Percentiles rank a stretch among this genome's conserved stretches.
phyloP scores from a whole-genome alignment of 2,888 invertebrate genomes.

The Dryococelus australis region DNA sequence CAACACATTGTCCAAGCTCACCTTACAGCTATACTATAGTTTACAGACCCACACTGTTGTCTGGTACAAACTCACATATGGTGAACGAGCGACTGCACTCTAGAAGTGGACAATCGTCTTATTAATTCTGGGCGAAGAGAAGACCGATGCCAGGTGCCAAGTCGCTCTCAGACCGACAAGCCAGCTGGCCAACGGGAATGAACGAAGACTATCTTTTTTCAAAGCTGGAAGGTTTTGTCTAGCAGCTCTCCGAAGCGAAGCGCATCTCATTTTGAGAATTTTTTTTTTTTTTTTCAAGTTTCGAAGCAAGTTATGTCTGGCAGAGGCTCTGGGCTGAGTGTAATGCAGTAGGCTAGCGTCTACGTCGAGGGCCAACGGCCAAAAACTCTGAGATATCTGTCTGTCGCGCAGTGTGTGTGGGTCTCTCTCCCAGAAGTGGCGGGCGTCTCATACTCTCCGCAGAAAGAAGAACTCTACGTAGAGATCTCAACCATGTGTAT shows the following conservation, averaged over 20 bases:
- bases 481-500: constrained; percentile 36
- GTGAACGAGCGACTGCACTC: not conserved
- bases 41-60: not conserved
- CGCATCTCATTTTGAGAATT: not conserved
- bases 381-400: not conserved
- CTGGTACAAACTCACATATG: constrained; percentile 16
- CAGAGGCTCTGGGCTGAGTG: not conserved
- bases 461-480: constrained; percentile 35
- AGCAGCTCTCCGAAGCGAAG: constrained; percentile 8
- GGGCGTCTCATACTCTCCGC: constrained; percentile 33
- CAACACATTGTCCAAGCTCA: not conserved
- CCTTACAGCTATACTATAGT: not conserved
- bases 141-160: constrained; percentile 7
- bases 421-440: constrained; percentile 10
- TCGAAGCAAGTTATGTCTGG: constrained; percentile 2
- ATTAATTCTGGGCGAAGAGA: constrained; percentile 10
- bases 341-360: constrained; percentile 10
- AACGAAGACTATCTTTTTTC: not conserved
- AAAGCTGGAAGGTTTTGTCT: not conserved
- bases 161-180: constrained; percentile 8
- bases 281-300: constrained; percentile 16
- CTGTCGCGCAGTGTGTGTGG: not conserved
- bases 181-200: constrained; percentile 1
- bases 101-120: constrained; percentile 16
- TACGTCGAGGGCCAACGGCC: constrained; percentile 11